Percentiles rank a stretch among this genome's conserved stretches.
Evolutionary conservation across 1,140 invertebrate genomes (phyloP).

Genomic region (Drosophila insularis): DNA sequence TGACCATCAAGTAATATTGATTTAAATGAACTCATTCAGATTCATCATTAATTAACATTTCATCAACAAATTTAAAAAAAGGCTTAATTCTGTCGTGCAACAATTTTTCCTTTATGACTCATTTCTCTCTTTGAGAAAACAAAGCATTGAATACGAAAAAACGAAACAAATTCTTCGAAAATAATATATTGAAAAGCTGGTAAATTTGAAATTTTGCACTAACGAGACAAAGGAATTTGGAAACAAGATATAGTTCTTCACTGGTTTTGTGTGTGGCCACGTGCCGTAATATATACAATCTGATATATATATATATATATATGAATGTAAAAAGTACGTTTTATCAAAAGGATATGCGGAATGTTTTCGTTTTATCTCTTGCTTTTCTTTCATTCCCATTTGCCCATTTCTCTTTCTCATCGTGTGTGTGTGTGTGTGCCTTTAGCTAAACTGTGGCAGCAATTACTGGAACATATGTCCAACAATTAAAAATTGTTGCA

Average conservation of each 20-base stretch:
- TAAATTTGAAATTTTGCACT: not conserved
- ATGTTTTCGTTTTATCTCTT: constrained; percentile 9
- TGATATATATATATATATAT: not conserved
- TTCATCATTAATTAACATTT: no score
- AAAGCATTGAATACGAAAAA: not conserved
- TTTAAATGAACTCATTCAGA: no score
- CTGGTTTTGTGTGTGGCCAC: not conserved
- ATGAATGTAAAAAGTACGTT: no score
- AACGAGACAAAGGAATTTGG: not conserved
- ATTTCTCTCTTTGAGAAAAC: no score
- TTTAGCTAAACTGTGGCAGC: constrained; percentile 52
- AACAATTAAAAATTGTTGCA: constrained; percentile 71
- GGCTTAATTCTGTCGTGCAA: no score
- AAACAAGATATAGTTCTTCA: not conserved
- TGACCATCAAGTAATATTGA: no score
- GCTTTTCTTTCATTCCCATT: constrained; percentile 16
- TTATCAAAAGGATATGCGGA: constrained; percentile 18
- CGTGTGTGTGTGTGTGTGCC: constrained; percentile 18
- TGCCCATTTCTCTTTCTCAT: not conserved
- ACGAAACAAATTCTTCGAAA: not conserved
- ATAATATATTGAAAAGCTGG: not conserved
- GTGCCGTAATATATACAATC: not conserved
- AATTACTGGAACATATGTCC: constrained; percentile 70
- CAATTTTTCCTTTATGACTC: no score
- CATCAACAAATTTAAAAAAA: no score